A percentile compares a stretch with the other conserved stretches of the same genome.
Conservation (phyloP, 2,113 vertebrate genomes). For the Pangasianodon hypophthalmus region DNA sequence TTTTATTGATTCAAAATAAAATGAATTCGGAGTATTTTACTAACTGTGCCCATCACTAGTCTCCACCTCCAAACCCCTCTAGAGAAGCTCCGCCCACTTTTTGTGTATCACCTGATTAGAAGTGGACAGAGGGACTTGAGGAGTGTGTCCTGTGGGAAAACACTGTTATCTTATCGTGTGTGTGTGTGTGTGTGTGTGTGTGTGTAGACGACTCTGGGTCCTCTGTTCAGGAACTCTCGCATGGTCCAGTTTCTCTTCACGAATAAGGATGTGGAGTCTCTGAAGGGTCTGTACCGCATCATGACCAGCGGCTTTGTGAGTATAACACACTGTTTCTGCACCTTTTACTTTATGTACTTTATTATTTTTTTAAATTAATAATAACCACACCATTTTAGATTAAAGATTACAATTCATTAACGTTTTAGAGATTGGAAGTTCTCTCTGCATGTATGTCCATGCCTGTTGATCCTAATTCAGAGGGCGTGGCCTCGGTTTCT, state of each 20-base stretch:
- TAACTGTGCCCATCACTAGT: not conserved
- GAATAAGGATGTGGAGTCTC: constrained; percentile 90
- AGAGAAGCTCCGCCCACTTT: not conserved
- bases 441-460: not conserved
- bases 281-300: constrained; percentile 90
- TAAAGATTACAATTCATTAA: not conserved
- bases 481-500: not conserved
- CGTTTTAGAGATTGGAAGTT: not conserved
- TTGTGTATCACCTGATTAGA: not conserved
- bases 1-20: not conserved
- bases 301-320: constrained; percentile 92
- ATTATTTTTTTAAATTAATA: not conserved
- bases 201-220: constrained; percentile 84
- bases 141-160: not conserved
- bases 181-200: not conserved
- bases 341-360: not conserved
- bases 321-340: constrained; percentile 1
- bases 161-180: not conserved
- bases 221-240: constrained; percentile 89
- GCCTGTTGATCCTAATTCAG: not conserved
- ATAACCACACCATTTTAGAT: not conserved
- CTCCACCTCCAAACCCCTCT: not conserved
- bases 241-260: constrained; percentile 96
- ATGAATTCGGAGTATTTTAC: not conserved
- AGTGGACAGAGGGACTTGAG: not conserved